These are phyloP conservation scores for Sturnus vulgaris DNA, from an alignment of 2,113 vertebrate genomes.

Conservation along the genomic window DNA sequence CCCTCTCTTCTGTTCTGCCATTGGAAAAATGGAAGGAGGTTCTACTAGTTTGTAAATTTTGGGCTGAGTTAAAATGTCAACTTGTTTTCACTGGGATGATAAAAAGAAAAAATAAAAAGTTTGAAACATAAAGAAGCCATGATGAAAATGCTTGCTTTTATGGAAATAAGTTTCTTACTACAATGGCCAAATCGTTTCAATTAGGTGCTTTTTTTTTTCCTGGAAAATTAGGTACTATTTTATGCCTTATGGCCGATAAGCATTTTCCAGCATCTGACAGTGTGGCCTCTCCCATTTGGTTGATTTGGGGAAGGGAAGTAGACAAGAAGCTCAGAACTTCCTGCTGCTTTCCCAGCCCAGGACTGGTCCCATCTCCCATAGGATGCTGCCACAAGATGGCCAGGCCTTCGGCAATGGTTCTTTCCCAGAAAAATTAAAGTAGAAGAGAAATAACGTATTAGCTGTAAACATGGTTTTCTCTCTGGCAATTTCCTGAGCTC, in stretches of 20 bases:
- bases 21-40: background rate
- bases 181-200: background rate
- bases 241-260: background rate
- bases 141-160: background rate
- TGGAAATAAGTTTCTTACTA: background rate
- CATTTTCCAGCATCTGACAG: background rate
- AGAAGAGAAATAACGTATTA: background rate
- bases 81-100: background rate
- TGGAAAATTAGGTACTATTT: background rate
- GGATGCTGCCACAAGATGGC: background rate
- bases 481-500: background rate
- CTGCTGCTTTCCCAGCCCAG: background rate
- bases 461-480: background rate
- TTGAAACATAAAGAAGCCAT: background rate
- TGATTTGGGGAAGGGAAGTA: background rate
- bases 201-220: background rate
- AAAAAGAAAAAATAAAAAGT: background rate
- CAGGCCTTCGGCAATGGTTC: background rate
- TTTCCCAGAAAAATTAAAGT: background rate
- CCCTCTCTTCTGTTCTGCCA: background rate
- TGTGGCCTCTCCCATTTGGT: background rate
- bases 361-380: background rate
- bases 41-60: background rate
- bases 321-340: background rate
- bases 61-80: background rate